Evolutionary conservation across 2,797 vertebrate genomes (phyloP), one percentile per base, ranked within the genome.

Genomic region (Halcyon badia): DNA sequence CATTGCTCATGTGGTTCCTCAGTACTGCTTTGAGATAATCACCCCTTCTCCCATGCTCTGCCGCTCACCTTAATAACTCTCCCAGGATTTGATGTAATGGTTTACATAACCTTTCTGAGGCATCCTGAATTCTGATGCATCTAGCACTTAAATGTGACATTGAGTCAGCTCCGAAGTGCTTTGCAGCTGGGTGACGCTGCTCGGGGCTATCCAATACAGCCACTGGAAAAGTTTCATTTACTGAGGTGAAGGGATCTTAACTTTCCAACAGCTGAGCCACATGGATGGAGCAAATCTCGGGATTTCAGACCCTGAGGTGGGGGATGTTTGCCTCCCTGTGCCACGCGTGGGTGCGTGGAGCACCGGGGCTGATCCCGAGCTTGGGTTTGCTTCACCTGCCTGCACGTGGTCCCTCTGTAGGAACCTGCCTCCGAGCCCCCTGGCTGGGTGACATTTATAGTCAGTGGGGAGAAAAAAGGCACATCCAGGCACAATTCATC

Each of bases 51-150:
- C 95, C 83, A 93, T 96, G 95, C 95, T 97, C 93, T 64, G 80
- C 83, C 15, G 56, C 94, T 95, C 88, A 91, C 88, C 94, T 94
- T 95, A 95, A 95, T 97, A 82, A 94, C 95, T 96, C 94, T 92
- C 85, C 14, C 15, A 33, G 94, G 91, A 64, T 90, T 95, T 95
- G 94, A 96, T 95, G 88, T 89, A 89, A 94, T 95, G 91, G 93
- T 92, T 95, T 97, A 89, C 93, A 90, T 95, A 94, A 95, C 93
- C 94, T 92, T 90, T 94, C 80, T 35, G 68, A 92, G 84, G 90
- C 96, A 96, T 93, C 93, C 93, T 75, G 90, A 90, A 83, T 91
- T 87, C 87, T 82, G 90, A 90, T 91, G 95, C 90, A 70, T 90
- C 86, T 71, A 64, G 88, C 85, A 83, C 90, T 95, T 90, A 84